Evolutionary conservation across 2,888 invertebrate genomes (phyloP).

Genomic region (Bombyx huttoni): DNA sequence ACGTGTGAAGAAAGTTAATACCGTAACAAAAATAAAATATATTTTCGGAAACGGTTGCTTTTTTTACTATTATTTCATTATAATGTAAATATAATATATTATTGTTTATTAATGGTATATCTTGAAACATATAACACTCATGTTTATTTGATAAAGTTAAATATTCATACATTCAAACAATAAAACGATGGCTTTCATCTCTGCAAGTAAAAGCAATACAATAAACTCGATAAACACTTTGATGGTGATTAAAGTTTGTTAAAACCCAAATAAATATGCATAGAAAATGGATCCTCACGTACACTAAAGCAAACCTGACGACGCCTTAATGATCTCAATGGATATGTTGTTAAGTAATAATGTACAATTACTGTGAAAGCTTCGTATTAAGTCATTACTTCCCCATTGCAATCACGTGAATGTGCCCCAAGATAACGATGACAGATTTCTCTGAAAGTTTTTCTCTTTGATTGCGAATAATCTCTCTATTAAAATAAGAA

Average conservation of each 20-base stretch:
- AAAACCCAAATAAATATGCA: neutral
- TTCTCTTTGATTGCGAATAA: conserved; percentile 4
- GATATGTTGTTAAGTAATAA: conserved; percentile 34
- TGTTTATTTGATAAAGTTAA: no score
- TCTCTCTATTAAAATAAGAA: neutral
- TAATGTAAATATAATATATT: no score
- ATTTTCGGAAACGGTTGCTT: no score
- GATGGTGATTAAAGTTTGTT: neutral
- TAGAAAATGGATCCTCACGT: neutral
- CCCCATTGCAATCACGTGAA: conserved; percentile 27
- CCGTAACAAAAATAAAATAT: no score
- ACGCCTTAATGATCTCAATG: conserved; percentile 40
- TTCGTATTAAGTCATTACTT: conserved; percentile 59
- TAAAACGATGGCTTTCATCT: no score
- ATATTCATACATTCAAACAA: no score
- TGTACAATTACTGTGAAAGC: conserved; percentile 51
- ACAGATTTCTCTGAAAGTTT: neutral
- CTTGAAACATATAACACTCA: no score
- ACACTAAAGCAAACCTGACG: conserved; percentile 31
- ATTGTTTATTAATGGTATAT: no score
- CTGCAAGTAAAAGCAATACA: no score
- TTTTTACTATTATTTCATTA: no score
- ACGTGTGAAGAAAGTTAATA: no score
- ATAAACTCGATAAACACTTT: neutral
- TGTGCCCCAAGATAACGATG: conserved; percentile 5